These are phyloP conservation scores for Nothoprocta perdicaria DNA, from an alignment of 2,113 vertebrate genomes.

Conservation along the genomic window DNA sequence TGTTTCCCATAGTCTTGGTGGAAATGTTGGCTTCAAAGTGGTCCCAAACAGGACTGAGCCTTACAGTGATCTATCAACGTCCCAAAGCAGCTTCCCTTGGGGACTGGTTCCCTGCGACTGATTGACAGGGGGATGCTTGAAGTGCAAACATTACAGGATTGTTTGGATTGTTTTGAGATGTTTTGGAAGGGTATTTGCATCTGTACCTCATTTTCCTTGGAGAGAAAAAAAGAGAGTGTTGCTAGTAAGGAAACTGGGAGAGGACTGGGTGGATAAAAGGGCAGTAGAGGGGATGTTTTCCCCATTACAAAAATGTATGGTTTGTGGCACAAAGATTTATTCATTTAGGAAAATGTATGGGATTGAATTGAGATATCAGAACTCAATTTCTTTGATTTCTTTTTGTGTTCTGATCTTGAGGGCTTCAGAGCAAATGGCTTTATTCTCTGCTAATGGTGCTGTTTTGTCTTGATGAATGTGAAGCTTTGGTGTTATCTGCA, in stretches of 20 bases:
- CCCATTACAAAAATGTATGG: rapidly evolving
- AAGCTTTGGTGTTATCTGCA: background rate
- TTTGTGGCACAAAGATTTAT: background rate
- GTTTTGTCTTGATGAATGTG: background rate
- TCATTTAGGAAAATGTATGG: background rate
- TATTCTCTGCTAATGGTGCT: background rate
- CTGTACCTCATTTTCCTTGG: background rate
- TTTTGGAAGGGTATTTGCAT: background rate
- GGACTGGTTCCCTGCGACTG: background rate
- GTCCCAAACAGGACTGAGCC: background rate
- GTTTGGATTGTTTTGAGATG: background rate
- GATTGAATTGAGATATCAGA: background rate
- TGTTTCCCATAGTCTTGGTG: background rate
- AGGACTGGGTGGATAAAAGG: background rate
- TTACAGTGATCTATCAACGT: background rate
- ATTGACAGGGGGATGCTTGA: background rate
- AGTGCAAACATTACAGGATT: background rate
- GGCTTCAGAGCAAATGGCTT: background rate
- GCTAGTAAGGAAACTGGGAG: background rate
- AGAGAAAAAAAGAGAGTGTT: background rate
- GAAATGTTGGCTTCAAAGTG: background rate
- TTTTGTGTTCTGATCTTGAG: background rate
- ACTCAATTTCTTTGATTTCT: background rate
- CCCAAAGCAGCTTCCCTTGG: background rate
- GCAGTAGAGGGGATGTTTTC: background rate